Percentiles rank a stretch among this genome's conserved stretches.
Evolutionary conservation across 2,113 vertebrate species (phyloP).

Genomic region (Rhinichthys klamathensis): DNA sequence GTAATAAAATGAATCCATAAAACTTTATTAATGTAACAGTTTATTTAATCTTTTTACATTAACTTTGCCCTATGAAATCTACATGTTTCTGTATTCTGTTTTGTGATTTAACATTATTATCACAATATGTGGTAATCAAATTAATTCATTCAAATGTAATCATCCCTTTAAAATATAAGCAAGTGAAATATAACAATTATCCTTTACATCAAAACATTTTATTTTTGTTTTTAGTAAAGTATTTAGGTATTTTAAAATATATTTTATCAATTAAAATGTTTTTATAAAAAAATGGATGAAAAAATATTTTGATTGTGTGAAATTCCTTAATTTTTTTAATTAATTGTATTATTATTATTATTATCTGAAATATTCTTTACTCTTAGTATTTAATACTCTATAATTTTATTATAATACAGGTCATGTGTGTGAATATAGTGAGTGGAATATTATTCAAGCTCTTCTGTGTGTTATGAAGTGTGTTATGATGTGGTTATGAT

Average conservation of each 20-base stretch:
- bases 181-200: not conserved
- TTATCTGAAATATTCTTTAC: too few relatives aligned
- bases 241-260: too few relatives aligned
- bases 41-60: not conserved
- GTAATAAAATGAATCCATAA: not conserved
- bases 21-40: not conserved
- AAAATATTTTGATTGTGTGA: too few relatives aligned
- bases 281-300: not conserved
- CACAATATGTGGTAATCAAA: too few relatives aligned
- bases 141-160: not conserved
- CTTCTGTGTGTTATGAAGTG: not conserved
- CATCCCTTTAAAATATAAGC: not conserved
- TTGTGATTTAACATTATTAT: not conserved
- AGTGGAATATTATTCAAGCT: not conserved
- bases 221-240: too few relatives aligned
- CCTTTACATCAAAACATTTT: not conserved
- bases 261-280: too few relatives aligned
- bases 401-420: too few relatives aligned
- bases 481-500: too few relatives aligned
- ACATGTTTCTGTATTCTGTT: not conserved
- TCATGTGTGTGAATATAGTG: not conserved
- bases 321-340: too few relatives aligned
- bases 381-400: too few relatives aligned
- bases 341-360: too few relatives aligned
- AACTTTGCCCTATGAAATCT: not conserved